Base-by-base conservation (phyloP, 2,888 invertebrate species). In the Callosobruchus maculatus region DNA sequence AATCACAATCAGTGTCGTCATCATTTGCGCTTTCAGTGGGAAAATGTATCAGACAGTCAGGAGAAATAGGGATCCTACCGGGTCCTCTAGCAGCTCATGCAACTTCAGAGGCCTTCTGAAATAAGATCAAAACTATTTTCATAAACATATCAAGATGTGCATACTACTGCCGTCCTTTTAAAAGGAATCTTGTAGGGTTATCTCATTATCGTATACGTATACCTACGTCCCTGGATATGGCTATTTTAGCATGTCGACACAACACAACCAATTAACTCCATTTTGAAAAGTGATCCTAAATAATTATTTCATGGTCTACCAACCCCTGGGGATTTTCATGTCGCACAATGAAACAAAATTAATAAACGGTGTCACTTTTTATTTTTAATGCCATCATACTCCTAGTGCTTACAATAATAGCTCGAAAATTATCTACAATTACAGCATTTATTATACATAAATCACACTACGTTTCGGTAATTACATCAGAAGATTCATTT, bases 321-420 rank as follows among this genome's bases (percentile, higher is more conserved):
- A 49, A 26, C 49, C 13, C 18, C 49, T 68, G 73, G 72, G 72
- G 69, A 72, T 71, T 73, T 70, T 73, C 76, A 74, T 74, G 75
- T 66, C 67, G 67, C 67, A 26, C 69, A 84, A 84, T 83, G 80
- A 84, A 83, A 83, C 81, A 77, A 79, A 81, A 49, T 79, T 82
- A 81, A 80, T 78, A 79, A 79, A 80, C 80, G 82, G 71, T 84
- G 84, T 85, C 84, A 82, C 82, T 83, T 80, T 81, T 81, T 84
- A 82, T 85, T 82, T 84, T 85, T 83, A 78, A 79, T 80, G 82
- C 20, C 21, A 20, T 26, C 78, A 81, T 82, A 82, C 81, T 76
- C 82, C 83, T 85, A 84, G 85, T 85, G 85, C 85, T 85, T 85
- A 85, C 83, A 84, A 77, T 85, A 84, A 84, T 85, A 83, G 84